These are phyloP conservation scores for Pelobates cultripes DNA, from an alignment of 2,797 vertebrate genomes.

Conservation along the genomic window DNA sequence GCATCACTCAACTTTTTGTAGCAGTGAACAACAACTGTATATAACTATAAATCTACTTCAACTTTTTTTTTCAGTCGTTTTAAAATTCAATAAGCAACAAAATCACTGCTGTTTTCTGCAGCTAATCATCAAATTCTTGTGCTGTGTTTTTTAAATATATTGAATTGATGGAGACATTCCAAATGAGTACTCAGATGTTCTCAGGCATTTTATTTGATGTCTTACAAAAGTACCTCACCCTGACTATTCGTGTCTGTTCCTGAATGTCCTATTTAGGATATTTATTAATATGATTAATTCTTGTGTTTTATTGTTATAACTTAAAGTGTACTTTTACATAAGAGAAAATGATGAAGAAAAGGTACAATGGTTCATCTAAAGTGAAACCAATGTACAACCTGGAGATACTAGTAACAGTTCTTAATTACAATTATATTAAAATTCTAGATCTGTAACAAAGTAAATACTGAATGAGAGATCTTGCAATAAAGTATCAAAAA, in stretches of 20 bases:
- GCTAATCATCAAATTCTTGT: constrained; percentile 60
- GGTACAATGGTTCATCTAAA: too few relatives aligned
- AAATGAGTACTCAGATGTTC: constrained; percentile 30
- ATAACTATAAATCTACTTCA: constrained; percentile 50
- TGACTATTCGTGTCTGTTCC: neutral
- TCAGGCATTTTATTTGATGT: neutral
- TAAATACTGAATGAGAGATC: too few relatives aligned
- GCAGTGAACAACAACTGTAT: constrained; percentile 50
- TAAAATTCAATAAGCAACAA: constrained; percentile 65
- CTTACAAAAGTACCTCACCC: neutral
- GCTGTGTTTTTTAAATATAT: constrained; percentile 51
- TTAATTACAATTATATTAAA: too few relatives aligned
- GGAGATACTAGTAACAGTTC: too few relatives aligned
- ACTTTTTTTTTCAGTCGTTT: constrained; percentile 38
- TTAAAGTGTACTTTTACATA: too few relatives aligned
- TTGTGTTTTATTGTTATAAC: too few relatives aligned
- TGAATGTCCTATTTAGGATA: neutral
- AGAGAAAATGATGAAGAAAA: too few relatives aligned
- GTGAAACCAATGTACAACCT: too few relatives aligned
- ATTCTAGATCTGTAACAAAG: too few relatives aligned
- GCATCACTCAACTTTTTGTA: constrained; percentile 57
- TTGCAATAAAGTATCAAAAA: too few relatives aligned
- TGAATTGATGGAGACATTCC: constrained; percentile 52
- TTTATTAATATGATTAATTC: neutral
- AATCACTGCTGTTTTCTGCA: constrained; percentile 56